These are phyloP conservation scores for Morus bassanus DNA, from an alignment of 2,797 vertebrate species.

Conservation along the genomic window DNA sequence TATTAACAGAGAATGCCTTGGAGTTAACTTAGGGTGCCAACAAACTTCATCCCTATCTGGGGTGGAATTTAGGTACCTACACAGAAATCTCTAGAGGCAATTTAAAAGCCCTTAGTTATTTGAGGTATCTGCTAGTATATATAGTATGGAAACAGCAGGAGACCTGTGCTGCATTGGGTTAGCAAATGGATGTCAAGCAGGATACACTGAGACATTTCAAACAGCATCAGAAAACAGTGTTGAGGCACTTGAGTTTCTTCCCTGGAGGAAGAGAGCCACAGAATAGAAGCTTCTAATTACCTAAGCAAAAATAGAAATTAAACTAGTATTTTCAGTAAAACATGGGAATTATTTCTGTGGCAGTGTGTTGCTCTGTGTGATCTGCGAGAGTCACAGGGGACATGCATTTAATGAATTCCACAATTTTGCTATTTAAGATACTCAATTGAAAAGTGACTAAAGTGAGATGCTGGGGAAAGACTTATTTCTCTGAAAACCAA, in stretches of 20 bases:
- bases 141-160: background rate
- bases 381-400: background rate
- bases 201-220: background rate
- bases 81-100: background rate
- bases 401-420: background rate
- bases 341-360: background rate
- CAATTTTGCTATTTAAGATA: background rate
- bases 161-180: background rate
- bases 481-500: background rate
- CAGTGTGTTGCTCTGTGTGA: background rate
- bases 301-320: background rate
- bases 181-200: background rate
- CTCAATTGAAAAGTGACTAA: background rate
- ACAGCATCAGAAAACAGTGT: background rate
- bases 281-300: background rate
- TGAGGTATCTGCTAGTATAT: background rate
- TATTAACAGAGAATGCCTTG: background rate
- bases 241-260: background rate
- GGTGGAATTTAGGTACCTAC: background rate
- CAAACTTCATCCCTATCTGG: background rate
- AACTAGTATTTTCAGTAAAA: background rate
- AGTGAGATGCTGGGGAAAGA: background rate
- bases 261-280: background rate
- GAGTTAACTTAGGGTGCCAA: background rate
- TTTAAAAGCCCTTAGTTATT: background rate